phyloP scores from a whole-genome alignment of 2,888 invertebrate species.

The Calameuta pallipes region DNA sequence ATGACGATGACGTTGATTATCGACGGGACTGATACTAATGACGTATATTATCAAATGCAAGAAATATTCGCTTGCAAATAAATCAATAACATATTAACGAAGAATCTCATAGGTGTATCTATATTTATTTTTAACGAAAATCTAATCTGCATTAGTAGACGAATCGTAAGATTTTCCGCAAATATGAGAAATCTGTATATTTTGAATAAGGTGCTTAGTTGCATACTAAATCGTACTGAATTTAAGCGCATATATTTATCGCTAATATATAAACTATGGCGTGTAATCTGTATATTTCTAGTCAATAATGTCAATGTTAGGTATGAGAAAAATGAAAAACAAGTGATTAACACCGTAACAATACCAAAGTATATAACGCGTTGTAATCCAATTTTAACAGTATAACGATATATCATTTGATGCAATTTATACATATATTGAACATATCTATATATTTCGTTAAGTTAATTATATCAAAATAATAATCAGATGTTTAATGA shows the following conservation, averaged over 20 bases:
- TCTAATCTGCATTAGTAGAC: slow-evolving; percentile 25
- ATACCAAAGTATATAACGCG: slow-evolving; percentile 29
- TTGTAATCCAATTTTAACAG: slow-evolving; percentile 8
- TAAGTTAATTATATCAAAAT: neutral
- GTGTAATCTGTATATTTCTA: slow-evolving; percentile 33
- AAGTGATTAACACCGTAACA: slow-evolving; percentile 11
- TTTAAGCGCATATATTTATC: slow-evolving; percentile 1
- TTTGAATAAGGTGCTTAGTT: slow-evolving; percentile 12
- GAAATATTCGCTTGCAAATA: neutral
- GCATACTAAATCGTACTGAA: neutral
- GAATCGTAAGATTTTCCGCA: neutral
- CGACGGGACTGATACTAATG: neutral
- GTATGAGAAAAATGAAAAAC: slow-evolving; percentile 17
- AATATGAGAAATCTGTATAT: slow-evolving; percentile 19
- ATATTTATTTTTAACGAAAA: slow-evolving; percentile 10
- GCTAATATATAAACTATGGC: neutral
- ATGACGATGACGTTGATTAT: slow-evolving; percentile 31
- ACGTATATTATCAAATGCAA: neutral
- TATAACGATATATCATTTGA: slow-evolving; percentile 4
- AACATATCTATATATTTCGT: slow-evolving; percentile 2
- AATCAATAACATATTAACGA: neutral
- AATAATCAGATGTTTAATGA: neutral
- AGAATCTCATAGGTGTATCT: neutral
- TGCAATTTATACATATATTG: neutral
- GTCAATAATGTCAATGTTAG: slow-evolving; percentile 29